These are phyloP conservation scores for Cynopterus brachyotis DNA, from an alignment of 2,113 vertebrate genomes.

Conservation along the genomic window DNA sequence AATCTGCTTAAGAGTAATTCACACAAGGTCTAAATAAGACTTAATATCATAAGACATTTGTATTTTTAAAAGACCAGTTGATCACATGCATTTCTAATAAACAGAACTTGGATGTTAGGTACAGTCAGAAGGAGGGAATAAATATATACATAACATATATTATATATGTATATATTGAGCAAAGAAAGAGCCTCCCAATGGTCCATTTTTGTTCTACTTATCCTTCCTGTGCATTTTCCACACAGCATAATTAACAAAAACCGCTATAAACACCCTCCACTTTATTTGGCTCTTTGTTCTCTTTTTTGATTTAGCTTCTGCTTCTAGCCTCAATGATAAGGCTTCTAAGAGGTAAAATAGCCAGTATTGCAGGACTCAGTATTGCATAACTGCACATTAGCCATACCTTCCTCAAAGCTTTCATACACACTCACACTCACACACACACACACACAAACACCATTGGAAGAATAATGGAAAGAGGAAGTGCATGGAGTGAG, in stretches of 20 bases:
- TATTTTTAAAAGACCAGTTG: constrained; percentile 38
- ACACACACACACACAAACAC: neutral
- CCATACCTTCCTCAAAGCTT: neutral
- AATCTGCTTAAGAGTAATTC: constrained; percentile 55
- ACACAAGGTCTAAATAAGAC: constrained; percentile 23
- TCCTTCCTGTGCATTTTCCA: constrained; percentile 15
- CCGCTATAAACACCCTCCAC: neutral
- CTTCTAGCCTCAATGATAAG: neutral
- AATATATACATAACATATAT: neutral
- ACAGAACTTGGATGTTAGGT: neutral
- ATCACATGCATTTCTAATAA: constrained; percentile 15
- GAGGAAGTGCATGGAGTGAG: neutral
- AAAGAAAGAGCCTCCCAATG: neutral
- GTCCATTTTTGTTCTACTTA: neutral
- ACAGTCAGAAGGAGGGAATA: neutral
- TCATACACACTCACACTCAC: neutral
- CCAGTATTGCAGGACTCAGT: neutral
- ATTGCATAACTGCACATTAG: neutral
- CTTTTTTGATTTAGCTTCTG: neutral
- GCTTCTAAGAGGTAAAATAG: neutral
- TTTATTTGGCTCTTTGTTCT: neutral
- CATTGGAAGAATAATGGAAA: neutral
- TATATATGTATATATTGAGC: neutral
- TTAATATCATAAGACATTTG: constrained; percentile 2
- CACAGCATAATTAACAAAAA: constrained; percentile 35